These are phyloP conservation scores for Seladonia tumulorum DNA, from an alignment of 2,888 invertebrate genomes.

Conservation along the genomic window DNA sequence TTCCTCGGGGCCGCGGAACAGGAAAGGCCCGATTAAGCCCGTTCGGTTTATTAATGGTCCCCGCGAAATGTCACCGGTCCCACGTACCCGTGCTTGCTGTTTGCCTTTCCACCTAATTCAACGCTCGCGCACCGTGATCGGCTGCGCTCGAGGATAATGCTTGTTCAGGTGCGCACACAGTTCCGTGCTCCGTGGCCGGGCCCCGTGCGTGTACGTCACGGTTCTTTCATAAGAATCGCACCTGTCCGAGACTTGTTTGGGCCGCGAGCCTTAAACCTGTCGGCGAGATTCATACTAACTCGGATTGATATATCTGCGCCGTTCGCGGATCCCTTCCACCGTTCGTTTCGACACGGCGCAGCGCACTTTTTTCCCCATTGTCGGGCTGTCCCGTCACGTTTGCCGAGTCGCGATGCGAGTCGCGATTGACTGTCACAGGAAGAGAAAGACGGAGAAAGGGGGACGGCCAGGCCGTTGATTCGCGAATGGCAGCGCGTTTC, in stretches of 20 bases:
- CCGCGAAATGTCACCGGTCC: conserved; percentile 62
- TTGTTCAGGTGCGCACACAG: conserved; percentile 23
- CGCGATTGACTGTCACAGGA: conserved; percentile 34
- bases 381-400: conserved; percentile 26
- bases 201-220: conserved; percentile 29
- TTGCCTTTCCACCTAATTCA: conserved; percentile 75
- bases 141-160: conserved; percentile 44
- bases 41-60: conserved; percentile 72
- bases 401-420: conserved; percentile 32
- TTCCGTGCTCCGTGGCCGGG: not conserved
- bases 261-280: conserved; percentile 76
- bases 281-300: conserved; percentile 77
- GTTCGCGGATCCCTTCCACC: conserved; percentile 59
- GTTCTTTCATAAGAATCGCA: conserved; percentile 76
- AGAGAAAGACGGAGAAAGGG: conserved; percentile 21
- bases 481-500: not conserved
- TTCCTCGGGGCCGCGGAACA: not conserved
- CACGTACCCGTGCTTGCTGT: conserved; percentile 63
- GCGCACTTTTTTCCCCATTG: conserved; percentile 42
- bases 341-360: conserved; percentile 38
- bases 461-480: conserved; percentile 19
- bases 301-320: conserved; percentile 76
- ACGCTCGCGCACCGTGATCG: conserved; percentile 42
- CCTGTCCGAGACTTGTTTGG: conserved; percentile 75
- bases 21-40: conserved; percentile 41